A percentile compares a stretch with the other conserved stretches of the same genome.
These are phyloP conservation scores for Geophilus truncorum DNA, from an alignment of 2,888 invertebrate species.

Conservation along the genomic window DNA sequence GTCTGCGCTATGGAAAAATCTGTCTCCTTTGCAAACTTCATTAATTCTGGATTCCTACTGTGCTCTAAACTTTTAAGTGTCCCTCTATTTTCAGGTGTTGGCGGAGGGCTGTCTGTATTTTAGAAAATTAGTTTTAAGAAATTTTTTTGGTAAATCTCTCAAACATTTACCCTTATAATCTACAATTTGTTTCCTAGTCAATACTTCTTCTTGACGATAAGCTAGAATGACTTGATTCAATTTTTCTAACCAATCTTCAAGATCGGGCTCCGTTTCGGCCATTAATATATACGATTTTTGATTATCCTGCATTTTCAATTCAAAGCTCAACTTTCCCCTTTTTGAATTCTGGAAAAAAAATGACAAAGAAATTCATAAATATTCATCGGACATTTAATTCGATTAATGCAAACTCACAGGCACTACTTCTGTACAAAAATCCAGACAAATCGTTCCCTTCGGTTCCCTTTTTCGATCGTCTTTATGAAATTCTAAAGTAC, in stretches of 20 bases:
- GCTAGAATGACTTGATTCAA: constrained; percentile 77
- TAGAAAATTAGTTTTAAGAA: background rate
- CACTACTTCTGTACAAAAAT: constrained; percentile 84
- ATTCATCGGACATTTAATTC: background rate
- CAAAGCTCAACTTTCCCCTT: constrained; percentile 79
- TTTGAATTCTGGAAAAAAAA: constrained; percentile 62
- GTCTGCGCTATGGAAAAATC: constrained; percentile 77
- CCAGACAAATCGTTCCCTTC: constrained; percentile 87
- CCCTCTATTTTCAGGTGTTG: constrained; percentile 51
- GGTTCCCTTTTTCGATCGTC: constrained; percentile 87
- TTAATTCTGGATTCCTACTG: constrained; percentile 85
- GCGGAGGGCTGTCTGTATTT: constrained; percentile 37
- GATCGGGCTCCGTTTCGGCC: constrained; percentile 76
- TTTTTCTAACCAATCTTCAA: constrained; percentile 75
- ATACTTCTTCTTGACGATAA: constrained; percentile 65
- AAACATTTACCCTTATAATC: constrained; percentile 34
- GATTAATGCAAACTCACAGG: constrained; percentile 56
- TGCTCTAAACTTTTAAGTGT: constrained; percentile 83
- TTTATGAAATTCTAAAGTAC: constrained; percentile 85
- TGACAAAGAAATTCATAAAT: background rate
- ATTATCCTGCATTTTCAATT: constrained; percentile 76
- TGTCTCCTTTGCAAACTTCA: constrained; percentile 84
- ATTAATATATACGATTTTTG: constrained; percentile 81
- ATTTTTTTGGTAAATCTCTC: background rate
- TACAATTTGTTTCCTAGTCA: constrained; percentile 29